Evolutionary conservation across 2,888 invertebrate species (phyloP), one percentile per base, ranked within the genome.

Genomic region (Nomada fabriciana): DNA sequence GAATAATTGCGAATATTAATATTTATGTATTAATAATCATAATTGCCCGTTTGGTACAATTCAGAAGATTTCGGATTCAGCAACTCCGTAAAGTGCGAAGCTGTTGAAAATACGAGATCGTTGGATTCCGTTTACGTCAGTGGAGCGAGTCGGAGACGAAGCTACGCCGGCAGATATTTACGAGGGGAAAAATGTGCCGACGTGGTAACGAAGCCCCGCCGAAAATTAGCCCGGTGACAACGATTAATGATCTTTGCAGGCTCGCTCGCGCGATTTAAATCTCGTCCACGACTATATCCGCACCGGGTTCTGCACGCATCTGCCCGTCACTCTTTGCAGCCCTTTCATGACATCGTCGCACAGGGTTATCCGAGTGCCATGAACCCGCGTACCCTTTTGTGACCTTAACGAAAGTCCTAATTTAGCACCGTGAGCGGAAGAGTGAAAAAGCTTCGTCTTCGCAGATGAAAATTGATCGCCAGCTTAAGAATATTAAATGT

Each of bases 251-350:
- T 80, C 80, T 2, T 74, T 43, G 74, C 72, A 36, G 83, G 70
- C 68, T 67, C 55, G 55, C 82, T 80, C 76, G 87, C 85, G 83
- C 87, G 87, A 86, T 85, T 86, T 86, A 86, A 86, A 86, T 86
- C 87, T 86, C 83, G 75, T 76, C 80, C 80, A 64, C 64, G 79
- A 76, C 86, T 79, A 69, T 73, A 82, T 78, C 52, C 72, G 55
- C 72, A 53, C 69, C 42, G 69, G 61, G 53, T 76, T 83, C 84
- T 63, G 73, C 70, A n/a, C 77, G 86, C 86, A 86, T 86, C 84
- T 86, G 82, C 79, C 63, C 67, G 73, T 72, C 53, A 75, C 82
- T 86, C 85, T 85, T 86, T 87, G 85, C 76, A 71, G 64, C 60
- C 73, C 77, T 71, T 74, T 65, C 78, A 60, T 70, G 76, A 86